Evolutionary conservation across 2,113 vertebrate species (phyloP), one percentile per base, ranked within the genome.

Genomic region (Phaethornis superciliosus): DNA sequence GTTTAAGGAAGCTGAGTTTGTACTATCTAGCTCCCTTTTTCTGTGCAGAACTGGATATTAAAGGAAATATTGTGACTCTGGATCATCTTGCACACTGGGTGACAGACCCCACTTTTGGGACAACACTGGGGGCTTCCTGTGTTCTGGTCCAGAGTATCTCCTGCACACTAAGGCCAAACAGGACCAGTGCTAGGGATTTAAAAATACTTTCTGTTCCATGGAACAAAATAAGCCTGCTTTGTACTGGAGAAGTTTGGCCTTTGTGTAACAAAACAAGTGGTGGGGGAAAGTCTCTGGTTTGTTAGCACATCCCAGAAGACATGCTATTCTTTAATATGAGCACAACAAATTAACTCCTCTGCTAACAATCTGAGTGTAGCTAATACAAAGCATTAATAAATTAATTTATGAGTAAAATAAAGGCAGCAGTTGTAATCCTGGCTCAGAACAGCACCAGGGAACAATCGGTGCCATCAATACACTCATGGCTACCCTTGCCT

Each of bases 361-460:
- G 1, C 60, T 82, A 91, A 74, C 75, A 85, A 20, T 6, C 62
- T 33, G 47, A 76, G 60, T 1, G 3, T 30, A 51, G 62, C 46
- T 80, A 46, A 37, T 63, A 40, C 20, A n/a, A 72, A 70, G 27
- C 17, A 42, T 42, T 65, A 72, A n/a, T 94, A 78, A 85, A 26
- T 51, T 94, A 78, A 85, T 23, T 51, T 13, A 55, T 19, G 40
- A 85, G 42, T 30, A 83, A 92, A 88, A 80, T 40, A 72, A 91
- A 90, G 32, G 20, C 71, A 69, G 51, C 15, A 16, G 42, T 67
- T 91, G 46, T 85, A 74, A 83, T n/a, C 33, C 37, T 33, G 70
- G 44, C 58, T 93, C 21, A 11, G 19, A 80, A 37, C 18, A 81
- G 71, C 19, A 55, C 8, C 51, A 40, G 63, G 0, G 7, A 85